phyloP scores from a whole-genome alignment of 2,797 vertebrate species.

The Pseudochirops corinnae region DNA sequence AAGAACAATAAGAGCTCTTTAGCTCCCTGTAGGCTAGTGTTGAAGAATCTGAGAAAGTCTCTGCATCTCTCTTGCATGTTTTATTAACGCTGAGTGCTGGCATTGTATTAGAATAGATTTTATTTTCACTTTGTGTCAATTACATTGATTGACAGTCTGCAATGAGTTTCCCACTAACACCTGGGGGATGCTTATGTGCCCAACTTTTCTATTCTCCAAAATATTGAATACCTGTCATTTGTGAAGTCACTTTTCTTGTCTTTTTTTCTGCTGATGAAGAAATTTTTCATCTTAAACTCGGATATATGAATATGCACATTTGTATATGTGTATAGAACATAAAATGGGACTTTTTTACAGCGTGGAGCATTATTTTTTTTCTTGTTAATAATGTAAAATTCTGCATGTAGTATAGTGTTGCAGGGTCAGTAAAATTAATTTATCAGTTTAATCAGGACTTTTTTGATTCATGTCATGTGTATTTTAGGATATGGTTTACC shows the following conservation, averaged over 20 bases:
- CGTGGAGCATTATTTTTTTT: constrained; percentile 13
- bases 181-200: constrained; percentile 59
- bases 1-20: constrained; percentile 14
- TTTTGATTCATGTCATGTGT: background rate
- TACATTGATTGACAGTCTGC: constrained; percentile 72
- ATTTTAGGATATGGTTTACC: background rate
- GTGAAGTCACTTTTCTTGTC: constrained; percentile 58
- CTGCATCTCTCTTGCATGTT: constrained; percentile 56
- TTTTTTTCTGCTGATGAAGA: constrained; percentile 68
- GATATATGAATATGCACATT: background rate
- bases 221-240: constrained; percentile 71
- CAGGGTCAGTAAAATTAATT: constrained; percentile 1
- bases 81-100: constrained; percentile 68
- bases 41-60: constrained; percentile 44
- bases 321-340: constrained; percentile 51
- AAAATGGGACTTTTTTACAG: constrained; percentile 49
- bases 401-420: background rate
- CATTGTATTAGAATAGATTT: constrained; percentile 67
- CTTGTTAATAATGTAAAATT: constrained; percentile 22
- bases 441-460: constrained; percentile 8
- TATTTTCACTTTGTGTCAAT: constrained; percentile 72
- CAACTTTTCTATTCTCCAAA: constrained; percentile 60
- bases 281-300: constrained; percentile 63
- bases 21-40: background rate
- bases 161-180: constrained; percentile 72